phyloP scores from a whole-genome alignment of 2,797 vertebrate genomes.

The Parauchenoglanis punctatus region DNA sequence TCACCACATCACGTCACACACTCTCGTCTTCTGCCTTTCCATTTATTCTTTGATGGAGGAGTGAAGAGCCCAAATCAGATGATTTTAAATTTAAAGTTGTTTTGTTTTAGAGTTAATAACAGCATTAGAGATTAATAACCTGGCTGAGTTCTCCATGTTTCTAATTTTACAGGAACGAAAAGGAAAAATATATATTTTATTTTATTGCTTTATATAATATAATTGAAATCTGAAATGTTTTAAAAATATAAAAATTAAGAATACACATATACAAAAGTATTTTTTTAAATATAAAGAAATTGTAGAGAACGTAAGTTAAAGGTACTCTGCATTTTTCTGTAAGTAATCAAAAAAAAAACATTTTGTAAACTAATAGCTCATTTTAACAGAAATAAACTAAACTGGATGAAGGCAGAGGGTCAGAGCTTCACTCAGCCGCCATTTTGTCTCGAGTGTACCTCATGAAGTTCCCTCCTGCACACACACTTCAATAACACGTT shows the following conservation, averaged over 20 bases:
- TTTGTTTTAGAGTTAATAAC: not conserved
- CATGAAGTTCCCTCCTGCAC: not conserved
- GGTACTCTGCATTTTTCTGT: too few relatives aligned
- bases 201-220: not conserved
- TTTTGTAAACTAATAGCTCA: not conserved
- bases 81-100: not conserved
- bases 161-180: not conserved
- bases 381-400: not conserved
- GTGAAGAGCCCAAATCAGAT: not conserved
- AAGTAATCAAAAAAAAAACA: too few relatives aligned
- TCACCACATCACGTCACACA: constrained; percentile 1
- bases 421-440: not conserved
- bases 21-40: not conserved
- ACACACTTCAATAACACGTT: not conserved
- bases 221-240: not conserved
- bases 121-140: not conserved
- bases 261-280: not conserved
- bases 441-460: not conserved
- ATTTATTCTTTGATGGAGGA: not conserved
- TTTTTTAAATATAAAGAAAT: not conserved
- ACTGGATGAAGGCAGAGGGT: not conserved
- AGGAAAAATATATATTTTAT: not conserved
- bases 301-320: too few relatives aligned
- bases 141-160: not conserved
- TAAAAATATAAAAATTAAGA: not conserved